Evolutionary conservation across 2,888 invertebrate species (phyloP).

Genomic region (Scrobipalpa costella): DNA sequence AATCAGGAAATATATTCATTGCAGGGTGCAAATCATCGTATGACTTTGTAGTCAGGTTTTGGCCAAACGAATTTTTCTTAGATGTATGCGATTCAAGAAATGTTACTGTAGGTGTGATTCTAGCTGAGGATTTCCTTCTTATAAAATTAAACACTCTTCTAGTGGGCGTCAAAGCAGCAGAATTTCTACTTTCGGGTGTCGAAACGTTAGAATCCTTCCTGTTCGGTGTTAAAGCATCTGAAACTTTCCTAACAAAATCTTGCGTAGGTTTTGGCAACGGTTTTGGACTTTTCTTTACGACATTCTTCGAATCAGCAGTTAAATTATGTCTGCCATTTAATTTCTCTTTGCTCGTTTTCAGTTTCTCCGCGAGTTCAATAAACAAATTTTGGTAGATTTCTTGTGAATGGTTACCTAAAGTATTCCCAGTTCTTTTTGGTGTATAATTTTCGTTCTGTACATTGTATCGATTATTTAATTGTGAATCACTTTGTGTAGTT

Average conservation of each 20-base stretch:
- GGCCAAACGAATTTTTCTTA: neutral
- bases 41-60: neutral
- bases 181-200: neutral
- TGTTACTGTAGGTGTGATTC: neutral
- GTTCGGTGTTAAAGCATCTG: neutral
- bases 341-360: neutral
- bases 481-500: slow-evolving; percentile 13
- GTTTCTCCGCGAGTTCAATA: neutral
- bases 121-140: neutral
- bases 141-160: neutral
- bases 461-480: neutral
- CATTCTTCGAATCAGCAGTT: neutral
- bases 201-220: neutral
- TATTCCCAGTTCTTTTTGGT: neutral
- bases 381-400: slow-evolving; percentile 2
- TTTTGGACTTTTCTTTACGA: slow-evolving; percentile 1
- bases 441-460: neutral
- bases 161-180: neutral
- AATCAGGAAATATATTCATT: neutral
- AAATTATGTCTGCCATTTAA: slow-evolving; percentile 3
- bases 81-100: neutral
- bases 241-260: neutral
- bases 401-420: neutral
- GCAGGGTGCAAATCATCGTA: neutral
- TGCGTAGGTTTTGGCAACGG: slow-evolving; percentile 16